Evolutionary conservation across 2,888 invertebrate genomes (phyloP).

Genomic region (Eupeodes latifasciatus): DNA sequence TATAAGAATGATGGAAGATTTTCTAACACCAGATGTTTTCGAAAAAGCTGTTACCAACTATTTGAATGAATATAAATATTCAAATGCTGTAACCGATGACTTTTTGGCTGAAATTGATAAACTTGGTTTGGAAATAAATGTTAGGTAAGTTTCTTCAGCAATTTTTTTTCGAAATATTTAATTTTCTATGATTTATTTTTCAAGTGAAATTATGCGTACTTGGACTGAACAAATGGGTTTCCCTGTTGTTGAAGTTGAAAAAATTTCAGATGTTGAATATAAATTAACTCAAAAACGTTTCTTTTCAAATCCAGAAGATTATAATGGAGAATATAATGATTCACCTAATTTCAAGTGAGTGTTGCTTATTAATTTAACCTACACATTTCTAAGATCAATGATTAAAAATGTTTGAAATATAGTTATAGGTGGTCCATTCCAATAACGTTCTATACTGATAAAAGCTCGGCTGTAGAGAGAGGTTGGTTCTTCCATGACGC

Average conservation of each 20-base stretch:
- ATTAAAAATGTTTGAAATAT: conserved; percentile 68
- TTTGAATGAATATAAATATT: conserved; percentile 88
- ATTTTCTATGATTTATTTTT: conserved; percentile 13
- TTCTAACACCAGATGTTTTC: conserved; percentile 89
- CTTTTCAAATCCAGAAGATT: conserved; percentile 88
- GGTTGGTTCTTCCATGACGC: conserved; percentile 83
- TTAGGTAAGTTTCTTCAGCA: conserved; percentile 80
- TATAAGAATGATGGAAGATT: conserved; percentile 94
- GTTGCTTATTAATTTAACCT: too few species aligned
- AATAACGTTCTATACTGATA: conserved; percentile 89
- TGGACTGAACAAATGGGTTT: conserved; percentile 96
- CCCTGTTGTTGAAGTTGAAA: conserved; percentile 89
- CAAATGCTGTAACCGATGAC: conserved; percentile 92
- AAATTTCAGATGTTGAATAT: conserved; percentile 85
- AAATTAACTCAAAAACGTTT: conserved; percentile 92
- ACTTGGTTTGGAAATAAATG: conserved; percentile 85
- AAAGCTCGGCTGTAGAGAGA: conserved; percentile 81
- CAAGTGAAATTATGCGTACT: conserved; percentile 90
- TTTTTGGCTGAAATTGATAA: conserved; percentile 87
- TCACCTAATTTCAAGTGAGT: conserved; percentile 85
- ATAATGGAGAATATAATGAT: conserved; percentile 84
- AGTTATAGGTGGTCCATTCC: conserved; percentile 95
- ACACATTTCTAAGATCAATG: too few species aligned
- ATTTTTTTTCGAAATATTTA: background rate
- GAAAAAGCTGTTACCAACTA: conserved; percentile 90